These are phyloP conservation scores for Myrmecobius fasciatus DNA, from an alignment of 2,113 vertebrate species.

Conservation along the genomic window DNA sequence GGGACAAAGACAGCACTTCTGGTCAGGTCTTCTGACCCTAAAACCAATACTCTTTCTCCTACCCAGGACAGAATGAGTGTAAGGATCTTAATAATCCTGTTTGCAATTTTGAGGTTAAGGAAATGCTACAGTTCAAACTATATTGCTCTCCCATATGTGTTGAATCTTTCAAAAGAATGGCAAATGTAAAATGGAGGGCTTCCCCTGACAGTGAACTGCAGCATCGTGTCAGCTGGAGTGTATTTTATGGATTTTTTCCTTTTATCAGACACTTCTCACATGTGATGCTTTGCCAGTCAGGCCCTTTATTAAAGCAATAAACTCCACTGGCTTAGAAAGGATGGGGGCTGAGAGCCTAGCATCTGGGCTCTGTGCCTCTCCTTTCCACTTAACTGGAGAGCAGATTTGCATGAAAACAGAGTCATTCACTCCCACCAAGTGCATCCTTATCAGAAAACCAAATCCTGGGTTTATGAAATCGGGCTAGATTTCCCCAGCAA, in stretches of 20 bases:
- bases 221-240: neutral
- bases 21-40: neutral
- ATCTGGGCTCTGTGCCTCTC: neutral
- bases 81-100: neutral
- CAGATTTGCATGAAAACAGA: conserved; percentile 4
- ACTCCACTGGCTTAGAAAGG: neutral
- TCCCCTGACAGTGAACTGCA: neutral
- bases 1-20: neutral
- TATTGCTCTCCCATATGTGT: neutral
- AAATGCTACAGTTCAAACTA: neutral
- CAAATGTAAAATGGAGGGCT: neutral
- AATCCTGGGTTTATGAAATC: neutral
- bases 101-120: neutral
- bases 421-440: neutral
- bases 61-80: neutral
- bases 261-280: neutral
- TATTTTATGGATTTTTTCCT: neutral
- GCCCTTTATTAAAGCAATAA: neutral
- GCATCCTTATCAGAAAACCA: neutral
- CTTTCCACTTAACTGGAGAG: neutral
- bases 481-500: neutral
- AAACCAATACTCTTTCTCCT: neutral
- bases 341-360: neutral
- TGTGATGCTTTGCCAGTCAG: neutral
- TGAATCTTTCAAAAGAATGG: neutral